Base-by-base conservation (phyloP, 2,888 invertebrate genomes). In the Drosophila glabriapex region DNA sequence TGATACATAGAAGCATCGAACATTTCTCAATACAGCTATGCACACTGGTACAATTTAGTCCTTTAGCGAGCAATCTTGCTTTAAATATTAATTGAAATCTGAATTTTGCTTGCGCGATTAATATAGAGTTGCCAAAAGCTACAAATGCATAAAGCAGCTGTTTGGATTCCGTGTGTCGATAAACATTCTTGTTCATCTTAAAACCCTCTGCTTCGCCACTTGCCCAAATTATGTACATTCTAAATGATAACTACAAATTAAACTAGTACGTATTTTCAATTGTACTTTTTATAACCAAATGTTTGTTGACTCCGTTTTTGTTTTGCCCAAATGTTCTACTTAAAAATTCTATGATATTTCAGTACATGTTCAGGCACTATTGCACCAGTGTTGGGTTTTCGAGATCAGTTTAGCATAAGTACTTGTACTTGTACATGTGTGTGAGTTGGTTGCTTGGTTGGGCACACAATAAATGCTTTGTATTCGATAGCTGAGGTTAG, bases 1-100 rank as follows among this genome's bases (percentile, higher is more conserved):
- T 41, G 80, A 68, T 74, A 74, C 66, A 79, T 77, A 79, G 80
- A 80, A 80, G 80, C 80, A 80, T 75, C 78, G 70, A 31, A 29
- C 63, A 74, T 79, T 78, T 78, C 69, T 70, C 80, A 78, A 75
- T 14, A 46, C 35, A 65, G 73, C 80, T 70, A 70, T 75, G 78
- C 78, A 78, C 80, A 70, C 64, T 78, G 78, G 66, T 25, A 28
- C 46, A 16, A 2, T 16, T 46, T 16, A 2, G 4, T 46, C 25
- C 46, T 46, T 43, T 14, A 1, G 12, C 12, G 5, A 10, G 41
- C 4, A 12, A n/a, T 41, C 10, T 41, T 41, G n/a, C 12, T 12
- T 37, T 37, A 5, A 37, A 19, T 7, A 6, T 19, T 37, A 3
- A 19, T 37, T 37, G 19, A 37, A 37, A 37, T 16, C 5, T 37